Evolutionary conservation across 2,888 invertebrate species (phyloP).

Genomic region (Phengaris arion): DNA sequence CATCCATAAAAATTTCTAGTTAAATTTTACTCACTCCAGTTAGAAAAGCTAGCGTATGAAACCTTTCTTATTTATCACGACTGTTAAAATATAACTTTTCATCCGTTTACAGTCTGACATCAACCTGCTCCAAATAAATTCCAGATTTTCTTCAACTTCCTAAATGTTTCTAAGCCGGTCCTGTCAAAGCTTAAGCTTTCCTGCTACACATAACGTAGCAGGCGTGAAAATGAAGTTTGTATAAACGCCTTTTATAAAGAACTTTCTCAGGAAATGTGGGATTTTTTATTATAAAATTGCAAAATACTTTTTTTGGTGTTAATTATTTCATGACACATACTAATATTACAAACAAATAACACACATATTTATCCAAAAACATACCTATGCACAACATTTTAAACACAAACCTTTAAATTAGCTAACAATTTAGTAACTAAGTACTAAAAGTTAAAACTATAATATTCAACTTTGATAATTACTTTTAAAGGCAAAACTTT

Average conservation of each 20-base stretch:
- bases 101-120: too few relatives aligned
- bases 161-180: not conserved
- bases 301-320: not conserved
- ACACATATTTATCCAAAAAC: too few relatives aligned
- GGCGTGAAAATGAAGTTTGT: conserved; percentile 29
- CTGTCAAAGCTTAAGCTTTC: conserved; percentile 26
- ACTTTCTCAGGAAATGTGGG: conserved; percentile 17
- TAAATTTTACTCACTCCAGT: too few relatives aligned
- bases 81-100: too few relatives aligned
- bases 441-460: not conserved
- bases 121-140: not conserved
- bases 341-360: too few relatives aligned
- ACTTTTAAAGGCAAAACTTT: conserved; percentile 6
- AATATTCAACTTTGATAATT: not conserved
- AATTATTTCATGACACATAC: too few relatives aligned
- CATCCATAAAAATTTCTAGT: too few relatives aligned
- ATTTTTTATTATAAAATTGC: conserved; percentile 23
- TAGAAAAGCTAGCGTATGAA: too few relatives aligned
- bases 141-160: not conserved
- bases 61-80: not conserved
- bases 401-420: not conserved
- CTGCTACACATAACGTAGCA: conserved; percentile 24
- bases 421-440: too few relatives aligned
- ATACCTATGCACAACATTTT: too few relatives aligned
- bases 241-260: conserved; percentile 27